These are phyloP conservation scores for Carterocephalus palaemon DNA, from an alignment of 2,888 invertebrate species.

Conservation along the genomic window DNA sequence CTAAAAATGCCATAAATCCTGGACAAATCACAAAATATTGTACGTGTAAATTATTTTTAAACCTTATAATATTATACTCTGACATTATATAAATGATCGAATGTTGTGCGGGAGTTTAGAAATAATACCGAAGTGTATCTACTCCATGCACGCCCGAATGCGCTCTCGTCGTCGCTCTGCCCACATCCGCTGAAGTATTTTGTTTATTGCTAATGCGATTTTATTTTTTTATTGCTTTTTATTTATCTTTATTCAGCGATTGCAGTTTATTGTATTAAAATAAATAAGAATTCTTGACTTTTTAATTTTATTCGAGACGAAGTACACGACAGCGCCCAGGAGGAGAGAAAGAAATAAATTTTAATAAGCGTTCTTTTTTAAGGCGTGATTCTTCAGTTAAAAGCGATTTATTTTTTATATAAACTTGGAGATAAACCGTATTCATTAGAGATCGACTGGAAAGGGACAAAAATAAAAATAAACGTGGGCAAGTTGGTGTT, in stretches of 20 bases:
- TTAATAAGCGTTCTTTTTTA: slow-evolving; percentile 79
- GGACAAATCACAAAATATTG: too few species aligned
- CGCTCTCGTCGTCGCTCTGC: slow-evolving; percentile 60
- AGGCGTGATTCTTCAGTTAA: slow-evolving; percentile 79
- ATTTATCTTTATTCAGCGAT: slow-evolving; percentile 80
- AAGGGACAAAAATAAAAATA: slow-evolving; percentile 75
- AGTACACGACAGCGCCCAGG: slow-evolving; percentile 75
- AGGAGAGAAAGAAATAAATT: slow-evolving; percentile 78
- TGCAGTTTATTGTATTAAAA: slow-evolving; percentile 80
- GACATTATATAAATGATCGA: too few species aligned
- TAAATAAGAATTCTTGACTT: slow-evolving; percentile 79
- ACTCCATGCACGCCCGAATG: slow-evolving; percentile 59
- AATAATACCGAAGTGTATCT: slow-evolving; percentile 7
- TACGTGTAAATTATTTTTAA: too few species aligned
- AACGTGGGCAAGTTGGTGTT: slow-evolving; percentile 71
- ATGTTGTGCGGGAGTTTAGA: too few species aligned
- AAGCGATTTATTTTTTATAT: slow-evolving; percentile 79
- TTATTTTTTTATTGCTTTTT: slow-evolving; percentile 79
- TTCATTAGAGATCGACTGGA: slow-evolving; percentile 78
- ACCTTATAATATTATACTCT: slow-evolving; percentile 3
- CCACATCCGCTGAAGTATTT: slow-evolving; percentile 80
- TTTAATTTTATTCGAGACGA: slow-evolving; percentile 77
- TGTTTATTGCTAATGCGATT: slow-evolving; percentile 80
- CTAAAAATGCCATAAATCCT: too few species aligned
- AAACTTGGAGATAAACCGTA: slow-evolving; percentile 77